Conservation (phyloP, 1,140 invertebrate species). For the Proctacanthus coquilletti region DNA sequence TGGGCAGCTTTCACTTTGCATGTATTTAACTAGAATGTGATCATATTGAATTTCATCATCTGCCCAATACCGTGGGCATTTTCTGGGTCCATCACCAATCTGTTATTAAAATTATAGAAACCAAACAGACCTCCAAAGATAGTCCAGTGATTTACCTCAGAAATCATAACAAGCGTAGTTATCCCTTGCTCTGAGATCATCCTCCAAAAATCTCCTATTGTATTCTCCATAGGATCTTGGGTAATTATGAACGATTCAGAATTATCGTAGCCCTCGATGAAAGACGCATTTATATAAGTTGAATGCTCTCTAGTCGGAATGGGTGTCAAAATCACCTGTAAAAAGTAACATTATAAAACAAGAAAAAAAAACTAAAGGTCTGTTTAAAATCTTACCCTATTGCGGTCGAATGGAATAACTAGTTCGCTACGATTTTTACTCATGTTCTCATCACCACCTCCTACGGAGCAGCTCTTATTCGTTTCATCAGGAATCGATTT, state of each 20-base stretch:
- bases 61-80: conserved; percentile 85
- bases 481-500: conserved; percentile 60
- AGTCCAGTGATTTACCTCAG: conserved; percentile 61
- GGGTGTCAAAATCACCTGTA: conserved; percentile 39
- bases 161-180: conserved; percentile 85
- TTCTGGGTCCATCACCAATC: conserved; percentile 53
- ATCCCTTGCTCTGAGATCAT: conserved; percentile 91
- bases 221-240: conserved; percentile 82
- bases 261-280: conserved; percentile 92
- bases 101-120: conserved; percentile 15
- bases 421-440: conserved; percentile 74
- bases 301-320: conserved; percentile 71
- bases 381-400: conserved; percentile 48
- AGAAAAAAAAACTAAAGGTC: neutral
- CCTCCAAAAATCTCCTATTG: conserved; percentile 88
- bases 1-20: conserved; percentile 73
- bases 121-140: conserved; percentile 1
- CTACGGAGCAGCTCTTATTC: conserved; percentile 63
- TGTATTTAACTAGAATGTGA: conserved; percentile 69
- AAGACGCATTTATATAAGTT: conserved; percentile 94
- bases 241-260: conserved; percentile 88
- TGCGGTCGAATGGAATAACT: conserved; percentile 82
- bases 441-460: conserved; percentile 68
- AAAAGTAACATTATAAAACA: conserved; percentile 1
- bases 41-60: conserved; percentile 70